Conservation (phyloP, 2,113 vertebrate genomes). For the Puntigrus tetrazona region DNA sequence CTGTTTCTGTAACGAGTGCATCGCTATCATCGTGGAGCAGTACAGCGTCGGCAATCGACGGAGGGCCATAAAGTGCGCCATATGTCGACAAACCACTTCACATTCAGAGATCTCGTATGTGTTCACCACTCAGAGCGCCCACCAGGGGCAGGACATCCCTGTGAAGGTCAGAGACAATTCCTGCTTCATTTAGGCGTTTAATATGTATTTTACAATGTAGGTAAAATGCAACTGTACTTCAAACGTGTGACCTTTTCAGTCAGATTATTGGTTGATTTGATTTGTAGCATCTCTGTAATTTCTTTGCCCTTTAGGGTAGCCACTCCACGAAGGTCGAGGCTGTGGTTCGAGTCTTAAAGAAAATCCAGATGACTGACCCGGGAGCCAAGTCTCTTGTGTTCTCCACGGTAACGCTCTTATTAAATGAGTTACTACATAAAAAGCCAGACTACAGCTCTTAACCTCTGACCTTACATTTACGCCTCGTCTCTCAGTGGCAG, state of each 20-base stretch:
- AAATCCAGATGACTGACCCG: constrained; percentile 87
- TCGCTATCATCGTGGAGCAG: constrained; percentile 93
- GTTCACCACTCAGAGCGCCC: constrained; percentile 87
- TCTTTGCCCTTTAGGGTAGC: constrained; percentile 83
- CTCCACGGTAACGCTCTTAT: constrained; percentile 84
- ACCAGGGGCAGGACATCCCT: constrained; percentile 89
- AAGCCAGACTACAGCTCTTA: neutral
- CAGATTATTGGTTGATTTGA: neutral
- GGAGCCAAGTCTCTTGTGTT: constrained; percentile 96
- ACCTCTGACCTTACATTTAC: constrained; percentile 1
- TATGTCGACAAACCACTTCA: constrained; percentile 93
- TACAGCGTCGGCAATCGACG: constrained; percentile 90
- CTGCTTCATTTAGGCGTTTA: neutral
- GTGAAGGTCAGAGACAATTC: constrained; percentile 79
- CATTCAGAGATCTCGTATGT: constrained; percentile 97
- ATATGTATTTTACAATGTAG: neutral
- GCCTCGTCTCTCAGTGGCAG: constrained; percentile 84
- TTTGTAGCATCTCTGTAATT: neutral
- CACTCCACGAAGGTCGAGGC: constrained; percentile 99
- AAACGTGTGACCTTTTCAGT: neutral
- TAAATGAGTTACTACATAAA: constrained; percentile 5
- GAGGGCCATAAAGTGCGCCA: constrained; percentile 93
- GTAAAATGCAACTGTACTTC: neutral
- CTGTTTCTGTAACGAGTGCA: constrained; percentile 96
- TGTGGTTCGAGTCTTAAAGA: constrained; percentile 92